Conservation (phyloP, 2,888 invertebrate species). For the Tetragnatha montana region DNA sequence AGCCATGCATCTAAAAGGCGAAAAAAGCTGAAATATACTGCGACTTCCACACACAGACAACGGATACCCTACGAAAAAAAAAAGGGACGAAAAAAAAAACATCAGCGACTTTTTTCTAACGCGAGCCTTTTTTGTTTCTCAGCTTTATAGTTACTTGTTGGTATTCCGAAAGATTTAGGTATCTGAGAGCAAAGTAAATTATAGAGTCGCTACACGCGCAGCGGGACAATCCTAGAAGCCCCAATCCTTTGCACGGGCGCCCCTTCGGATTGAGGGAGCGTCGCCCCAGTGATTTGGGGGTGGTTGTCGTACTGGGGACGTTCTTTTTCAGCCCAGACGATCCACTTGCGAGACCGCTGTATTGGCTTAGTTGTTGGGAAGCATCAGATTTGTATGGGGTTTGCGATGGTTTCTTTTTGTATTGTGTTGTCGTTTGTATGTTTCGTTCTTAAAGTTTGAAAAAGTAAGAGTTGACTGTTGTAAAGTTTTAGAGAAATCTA, state of each 20-base stretch:
- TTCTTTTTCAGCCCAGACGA: slow-evolving; percentile 23
- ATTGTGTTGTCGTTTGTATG: background rate
- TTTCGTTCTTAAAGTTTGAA: background rate
- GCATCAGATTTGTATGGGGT: background rate
- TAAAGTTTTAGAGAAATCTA: background rate
- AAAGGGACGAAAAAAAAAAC: slow-evolving; percentile 1
- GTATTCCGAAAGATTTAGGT: slow-evolving; percentile 65
- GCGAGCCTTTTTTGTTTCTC: slow-evolving; percentile 15
- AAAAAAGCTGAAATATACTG: slow-evolving; percentile 46
- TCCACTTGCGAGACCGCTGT: background rate
- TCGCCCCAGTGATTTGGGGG: slow-evolving; percentile 28
- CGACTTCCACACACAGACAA: slow-evolving; percentile 56
- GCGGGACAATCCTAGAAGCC: slow-evolving; percentile 42
- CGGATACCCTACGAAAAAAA: slow-evolving; percentile 22
- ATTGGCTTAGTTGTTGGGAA: background rate
- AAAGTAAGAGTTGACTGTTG: background rate
- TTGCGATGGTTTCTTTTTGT: background rate
- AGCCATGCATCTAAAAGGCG: slow-evolving; percentile 29
- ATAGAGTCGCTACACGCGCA: slow-evolving; percentile 56
- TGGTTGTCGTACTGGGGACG: slow-evolving; percentile 18
- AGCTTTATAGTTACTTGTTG: slow-evolving; percentile 56
- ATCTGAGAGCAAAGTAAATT: slow-evolving; percentile 60
- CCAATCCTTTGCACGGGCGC: slow-evolving; percentile 58
- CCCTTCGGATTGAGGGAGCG: slow-evolving; percentile 31
- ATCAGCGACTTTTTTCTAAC: slow-evolving; percentile 10